phyloP scores from a whole-genome alignment of 2,797 vertebrate species.

The Ispidina picta region DNA sequence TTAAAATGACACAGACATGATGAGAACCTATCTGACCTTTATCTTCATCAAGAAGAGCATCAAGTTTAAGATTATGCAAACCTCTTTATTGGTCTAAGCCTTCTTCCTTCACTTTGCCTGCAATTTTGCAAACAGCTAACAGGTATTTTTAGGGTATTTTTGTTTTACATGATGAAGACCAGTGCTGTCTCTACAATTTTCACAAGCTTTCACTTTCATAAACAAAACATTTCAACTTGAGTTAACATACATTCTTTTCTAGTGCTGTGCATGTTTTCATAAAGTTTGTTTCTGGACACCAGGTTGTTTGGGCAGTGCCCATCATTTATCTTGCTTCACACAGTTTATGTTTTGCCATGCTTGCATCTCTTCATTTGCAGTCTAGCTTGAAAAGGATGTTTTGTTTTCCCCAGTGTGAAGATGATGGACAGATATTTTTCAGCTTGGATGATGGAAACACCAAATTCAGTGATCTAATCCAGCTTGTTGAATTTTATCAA shows the following conservation, averaged over 20 bases:
- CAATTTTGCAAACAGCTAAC: neutral
- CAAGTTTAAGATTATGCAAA: neutral
- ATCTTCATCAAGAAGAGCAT: neutral
- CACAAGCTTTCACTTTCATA: neutral
- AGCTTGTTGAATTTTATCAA: conserved; percentile 99
- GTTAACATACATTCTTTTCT: neutral
- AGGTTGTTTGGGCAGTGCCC: neutral
- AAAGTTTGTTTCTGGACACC: neutral
- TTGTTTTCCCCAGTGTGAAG: conserved; percentile 86
- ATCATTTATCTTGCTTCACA: neutral
- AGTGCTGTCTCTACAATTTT: neutral
- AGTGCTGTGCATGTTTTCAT: neutral
- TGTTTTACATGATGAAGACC: neutral
- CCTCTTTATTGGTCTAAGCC: neutral
- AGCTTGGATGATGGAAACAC: conserved; percentile 96
- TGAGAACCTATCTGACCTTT: neutral
- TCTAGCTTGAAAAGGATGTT: conserved; percentile 9
- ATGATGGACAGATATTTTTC: conserved; percentile 96
- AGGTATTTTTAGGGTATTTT: neutral
- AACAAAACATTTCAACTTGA: neutral
- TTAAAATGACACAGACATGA: neutral
- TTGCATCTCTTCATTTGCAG: neutral
- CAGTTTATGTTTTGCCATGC: neutral
- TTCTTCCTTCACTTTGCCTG: neutral
- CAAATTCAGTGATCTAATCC: conserved; percentile 98